Conservation (phyloP, 2,113 vertebrate genomes). For the Perca schrenkii region DNA sequence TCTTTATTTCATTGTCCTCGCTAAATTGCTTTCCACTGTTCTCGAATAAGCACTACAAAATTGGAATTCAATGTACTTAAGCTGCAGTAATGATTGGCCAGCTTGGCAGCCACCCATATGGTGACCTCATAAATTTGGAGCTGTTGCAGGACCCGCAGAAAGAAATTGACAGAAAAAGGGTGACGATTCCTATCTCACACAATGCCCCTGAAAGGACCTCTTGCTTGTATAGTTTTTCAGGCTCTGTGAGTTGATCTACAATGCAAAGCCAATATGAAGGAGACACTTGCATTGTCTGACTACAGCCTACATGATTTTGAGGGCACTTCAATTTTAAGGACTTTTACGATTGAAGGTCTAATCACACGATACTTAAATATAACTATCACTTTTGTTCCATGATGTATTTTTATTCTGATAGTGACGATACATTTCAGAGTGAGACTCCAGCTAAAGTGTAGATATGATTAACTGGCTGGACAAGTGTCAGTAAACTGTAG, state of each 20-base stretch:
- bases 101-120: slow-evolving; percentile 69
- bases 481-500: neutral
- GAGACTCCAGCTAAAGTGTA: neutral
- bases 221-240: slow-evolving; percentile 12
- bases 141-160: slow-evolving; percentile 40
- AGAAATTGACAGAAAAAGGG: slow-evolving; percentile 36
- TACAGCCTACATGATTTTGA: neutral
- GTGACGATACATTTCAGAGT: neutral
- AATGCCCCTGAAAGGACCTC: slow-evolving; percentile 24
- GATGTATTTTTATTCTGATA: slow-evolving; percentile 12
- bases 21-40: slow-evolving; percentile 77
- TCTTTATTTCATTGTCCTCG: slow-evolving; percentile 71
- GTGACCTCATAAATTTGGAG: slow-evolving; percentile 77
- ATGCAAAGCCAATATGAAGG: neutral
- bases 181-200: slow-evolving; percentile 30
- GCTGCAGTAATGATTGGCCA: slow-evolving; percentile 75
- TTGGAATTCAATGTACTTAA: slow-evolving; percentile 77
- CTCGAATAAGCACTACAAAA: slow-evolving; percentile 70
- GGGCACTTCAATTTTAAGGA: neutral
- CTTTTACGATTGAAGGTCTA: neutral
- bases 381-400: neutral
- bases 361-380: neutral
- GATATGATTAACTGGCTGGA: slow-evolving; percentile 4
- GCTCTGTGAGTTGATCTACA: slow-evolving; percentile 11
- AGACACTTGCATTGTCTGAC: neutral